phyloP scores from a whole-genome alignment of 2,797 vertebrate genomes.

The Monodelphis domestica region DNA sequence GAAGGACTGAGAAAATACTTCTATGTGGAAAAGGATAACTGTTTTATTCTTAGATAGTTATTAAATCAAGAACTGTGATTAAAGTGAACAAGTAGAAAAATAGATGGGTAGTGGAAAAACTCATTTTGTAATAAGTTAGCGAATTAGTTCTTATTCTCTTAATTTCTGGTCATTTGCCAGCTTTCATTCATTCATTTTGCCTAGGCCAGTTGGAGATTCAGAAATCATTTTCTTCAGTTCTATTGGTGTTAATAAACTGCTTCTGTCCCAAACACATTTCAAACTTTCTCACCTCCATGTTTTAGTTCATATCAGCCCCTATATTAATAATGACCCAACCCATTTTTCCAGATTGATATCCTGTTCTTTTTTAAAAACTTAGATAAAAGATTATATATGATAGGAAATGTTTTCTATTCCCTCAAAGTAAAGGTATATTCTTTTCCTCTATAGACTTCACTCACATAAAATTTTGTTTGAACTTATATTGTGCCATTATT shows the following conservation, averaged over 20 bases:
- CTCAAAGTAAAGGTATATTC: not conserved
- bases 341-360: not conserved
- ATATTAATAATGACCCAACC: not conserved
- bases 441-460: not conserved
- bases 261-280: not conserved
- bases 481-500: not conserved
- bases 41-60: not conserved
- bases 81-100: not conserved
- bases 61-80: not conserved
- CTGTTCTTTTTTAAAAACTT: too few relatives aligned
- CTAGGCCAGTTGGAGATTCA: not conserved
- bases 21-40: not conserved
- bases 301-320: not conserved
- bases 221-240: not conserved
- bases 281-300: not conserved
- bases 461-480: not conserved
- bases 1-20: not conserved
- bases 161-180: not conserved
- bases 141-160: not conserved
- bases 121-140: not conserved
- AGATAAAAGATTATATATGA: not conserved
- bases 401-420: not conserved
- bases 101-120: not conserved
- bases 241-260: not conserved
- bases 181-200: not conserved